Conservation (phyloP, 2,797 vertebrate species). For the Eidolon dupreanum region DNA sequence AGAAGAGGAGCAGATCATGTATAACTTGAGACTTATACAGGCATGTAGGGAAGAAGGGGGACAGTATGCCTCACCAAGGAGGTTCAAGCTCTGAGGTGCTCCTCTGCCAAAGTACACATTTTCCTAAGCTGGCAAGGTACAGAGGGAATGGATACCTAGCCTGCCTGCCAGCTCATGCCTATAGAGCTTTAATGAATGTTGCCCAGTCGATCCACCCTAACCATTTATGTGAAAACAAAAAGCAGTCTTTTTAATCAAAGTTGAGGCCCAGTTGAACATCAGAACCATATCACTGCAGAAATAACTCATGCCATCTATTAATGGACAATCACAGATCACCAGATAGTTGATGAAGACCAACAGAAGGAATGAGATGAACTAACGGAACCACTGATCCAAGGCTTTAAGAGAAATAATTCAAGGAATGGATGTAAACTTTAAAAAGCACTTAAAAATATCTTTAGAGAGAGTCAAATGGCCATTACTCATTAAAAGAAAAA, state of each 20-base stretch:
- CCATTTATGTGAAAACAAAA: neutral
- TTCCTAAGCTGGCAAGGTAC: neutral
- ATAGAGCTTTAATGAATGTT: neutral
- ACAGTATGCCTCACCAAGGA: neutral
- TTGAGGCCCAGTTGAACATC: neutral
- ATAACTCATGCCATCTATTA: neutral
- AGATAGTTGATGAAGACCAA: neutral
- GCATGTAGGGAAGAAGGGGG: neutral
- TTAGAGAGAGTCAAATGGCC: neutral
- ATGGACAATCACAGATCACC: neutral
- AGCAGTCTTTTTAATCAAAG: neutral
- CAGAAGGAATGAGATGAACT: neutral
- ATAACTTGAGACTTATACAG: neutral
- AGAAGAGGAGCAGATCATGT: neutral
- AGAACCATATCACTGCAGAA: neutral
- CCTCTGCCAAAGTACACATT: neutral
- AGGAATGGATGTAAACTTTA: neutral
- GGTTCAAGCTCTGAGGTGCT: neutral
- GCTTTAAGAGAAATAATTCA: conserved; percentile 4
- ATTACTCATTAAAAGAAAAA: conserved; percentile 10
- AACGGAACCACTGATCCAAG: neutral
- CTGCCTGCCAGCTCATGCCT: neutral
- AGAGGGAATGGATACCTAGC: neutral
- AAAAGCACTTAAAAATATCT: conserved; percentile 6
- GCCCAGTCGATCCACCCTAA: neutral